Percentiles rank a stretch among this genome's conserved stretches.
phyloP scores from a whole-genome alignment of 2,888 invertebrate genomes.

The Autographa gamma region DNA sequence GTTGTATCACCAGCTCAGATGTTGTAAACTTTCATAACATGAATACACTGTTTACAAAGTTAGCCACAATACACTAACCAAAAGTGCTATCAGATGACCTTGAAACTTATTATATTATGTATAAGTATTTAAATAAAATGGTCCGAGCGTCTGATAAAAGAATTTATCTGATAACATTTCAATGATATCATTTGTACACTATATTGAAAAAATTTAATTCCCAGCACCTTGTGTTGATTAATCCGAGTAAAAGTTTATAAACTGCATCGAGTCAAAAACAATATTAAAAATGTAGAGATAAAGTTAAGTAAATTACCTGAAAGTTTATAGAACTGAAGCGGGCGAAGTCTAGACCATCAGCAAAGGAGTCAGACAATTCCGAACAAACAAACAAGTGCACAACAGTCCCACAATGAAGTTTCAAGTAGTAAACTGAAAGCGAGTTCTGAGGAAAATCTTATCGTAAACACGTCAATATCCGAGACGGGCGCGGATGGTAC shows the following conservation, averaged over 20 bases:
- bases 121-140: constrained; percentile 46
- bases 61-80: neutral
- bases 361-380: constrained; percentile 33
- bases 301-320: constrained; percentile 55
- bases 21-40: constrained; percentile 4
- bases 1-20: constrained; percentile 6
- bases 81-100: constrained; percentile 35
- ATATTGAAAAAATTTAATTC: constrained; percentile 20
- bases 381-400: constrained; percentile 52
- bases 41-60: constrained; percentile 11
- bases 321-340: constrained; percentile 71
- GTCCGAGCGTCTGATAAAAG: constrained; percentile 45
- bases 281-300: constrained; percentile 12
- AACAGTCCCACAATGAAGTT: constrained; percentile 55
- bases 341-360: constrained; percentile 34
- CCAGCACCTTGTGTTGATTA: neutral
- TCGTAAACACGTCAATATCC: constrained; percentile 73
- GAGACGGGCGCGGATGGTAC: constrained; percentile 77
- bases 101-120: constrained; percentile 38
- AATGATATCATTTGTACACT: constrained; percentile 16
- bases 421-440: constrained; percentile 47
- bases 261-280: constrained; percentile 7
- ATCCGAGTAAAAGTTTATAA: neutral
- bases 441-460: constrained; percentile 49
- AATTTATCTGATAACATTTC: constrained; percentile 52